A percentile compares a stretch with the other conserved stretches of the same genome.
These are phyloP conservation scores for Oceanites oceanicus DNA, from an alignment of 2,113 vertebrate species.

Conservation along the genomic window DNA sequence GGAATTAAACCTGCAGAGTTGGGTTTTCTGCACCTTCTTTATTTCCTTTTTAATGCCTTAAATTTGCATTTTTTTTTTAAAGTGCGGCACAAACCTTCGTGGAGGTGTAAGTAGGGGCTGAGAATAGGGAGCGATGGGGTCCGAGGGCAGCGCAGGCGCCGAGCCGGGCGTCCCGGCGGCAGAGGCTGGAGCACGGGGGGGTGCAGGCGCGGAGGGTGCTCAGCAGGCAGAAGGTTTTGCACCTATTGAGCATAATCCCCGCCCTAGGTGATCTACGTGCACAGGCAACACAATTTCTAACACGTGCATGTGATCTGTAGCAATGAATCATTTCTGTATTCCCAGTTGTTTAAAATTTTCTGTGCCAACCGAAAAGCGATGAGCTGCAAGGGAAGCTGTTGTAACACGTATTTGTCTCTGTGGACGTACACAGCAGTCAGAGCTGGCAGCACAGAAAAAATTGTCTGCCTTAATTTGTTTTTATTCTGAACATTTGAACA, in stretches of 20 bases:
- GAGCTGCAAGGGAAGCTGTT: neutral
- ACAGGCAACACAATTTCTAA: fast-evolving
- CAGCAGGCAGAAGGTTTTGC: neutral
- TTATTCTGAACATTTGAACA: fast-evolving
- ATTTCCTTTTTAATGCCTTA: neutral
- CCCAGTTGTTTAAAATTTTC: neutral
- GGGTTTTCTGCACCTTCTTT: neutral
- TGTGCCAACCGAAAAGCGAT: neutral
- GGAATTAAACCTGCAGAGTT: fast-evolving
- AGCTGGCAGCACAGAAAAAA: neutral
- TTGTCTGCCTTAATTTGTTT: neutral
- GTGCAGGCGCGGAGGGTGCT: neutral
- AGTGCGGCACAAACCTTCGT: neutral
- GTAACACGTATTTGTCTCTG: fast-evolving
- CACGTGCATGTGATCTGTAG: fast-evolving
- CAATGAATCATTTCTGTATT: fast-evolving
- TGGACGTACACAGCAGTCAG: fast-evolving
- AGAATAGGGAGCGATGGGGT: no score
- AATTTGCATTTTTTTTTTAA: neutral
- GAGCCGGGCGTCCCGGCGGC: no score
- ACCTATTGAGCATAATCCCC: neutral
- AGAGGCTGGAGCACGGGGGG: neutral
- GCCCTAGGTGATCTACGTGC: neutral
- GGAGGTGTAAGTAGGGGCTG: neutral
- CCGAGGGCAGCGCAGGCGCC: neutral